Evolutionary conservation across 2,113 vertebrate genomes (phyloP).

Genomic region (Nanger granti): DNA sequence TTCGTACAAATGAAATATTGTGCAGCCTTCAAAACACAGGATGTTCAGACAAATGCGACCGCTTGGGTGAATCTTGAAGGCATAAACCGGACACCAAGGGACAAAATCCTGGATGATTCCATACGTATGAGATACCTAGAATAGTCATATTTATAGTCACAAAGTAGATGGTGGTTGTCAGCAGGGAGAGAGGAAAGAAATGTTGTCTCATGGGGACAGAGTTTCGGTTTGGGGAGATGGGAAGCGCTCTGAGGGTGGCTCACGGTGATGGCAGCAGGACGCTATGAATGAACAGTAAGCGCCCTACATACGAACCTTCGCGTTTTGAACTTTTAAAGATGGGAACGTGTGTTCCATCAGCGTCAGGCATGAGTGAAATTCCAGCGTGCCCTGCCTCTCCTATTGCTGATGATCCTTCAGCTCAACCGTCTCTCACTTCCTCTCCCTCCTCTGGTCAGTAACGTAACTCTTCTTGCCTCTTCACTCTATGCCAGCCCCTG

Average conservation of each 20-base stretch:
- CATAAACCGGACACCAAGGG: not conserved
- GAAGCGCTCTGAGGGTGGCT: not conserved
- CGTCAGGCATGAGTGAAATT: not conserved
- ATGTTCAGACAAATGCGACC: not conserved
- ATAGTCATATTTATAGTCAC: not conserved
- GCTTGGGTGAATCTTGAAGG: not conserved
- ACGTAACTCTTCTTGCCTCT: not conserved
- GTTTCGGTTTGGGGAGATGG: not conserved
- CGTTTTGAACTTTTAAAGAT: not conserved
- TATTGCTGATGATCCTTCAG: not conserved
- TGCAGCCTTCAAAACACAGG: not conserved
- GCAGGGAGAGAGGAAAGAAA: rapidly evolving
- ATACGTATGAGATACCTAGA: no score
- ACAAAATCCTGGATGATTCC: not conserved
- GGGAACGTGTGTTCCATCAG: not conserved
- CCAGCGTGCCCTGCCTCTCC: not conserved
- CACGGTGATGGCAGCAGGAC: not conserved
- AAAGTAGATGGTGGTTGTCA: not conserved
- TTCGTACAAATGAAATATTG: not conserved
- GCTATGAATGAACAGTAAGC: not conserved
- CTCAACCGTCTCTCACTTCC: not conserved
- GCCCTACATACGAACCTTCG: rapidly evolving
- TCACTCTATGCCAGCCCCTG: not conserved
- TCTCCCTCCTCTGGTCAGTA: not conserved
- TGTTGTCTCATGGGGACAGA: not conserved